These are phyloP conservation scores for Ennomos erosarius DNA, from an alignment of 2,888 invertebrate species.

Conservation along the genomic window DNA sequence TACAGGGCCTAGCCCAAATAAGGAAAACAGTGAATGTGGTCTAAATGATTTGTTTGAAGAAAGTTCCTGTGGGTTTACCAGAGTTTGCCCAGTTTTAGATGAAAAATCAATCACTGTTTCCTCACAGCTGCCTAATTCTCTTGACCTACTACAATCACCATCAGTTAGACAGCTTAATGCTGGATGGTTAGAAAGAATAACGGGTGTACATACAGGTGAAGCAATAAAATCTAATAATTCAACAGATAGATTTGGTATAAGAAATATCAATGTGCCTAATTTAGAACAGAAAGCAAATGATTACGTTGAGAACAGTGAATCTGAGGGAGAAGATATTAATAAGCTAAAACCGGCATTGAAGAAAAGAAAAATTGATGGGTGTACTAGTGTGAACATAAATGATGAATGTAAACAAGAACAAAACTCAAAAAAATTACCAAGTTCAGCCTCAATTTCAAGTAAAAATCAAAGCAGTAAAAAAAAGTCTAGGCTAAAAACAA, in stretches of 20 bases:
- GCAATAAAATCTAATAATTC: constrained; percentile 28
- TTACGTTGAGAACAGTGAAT: constrained; percentile 91
- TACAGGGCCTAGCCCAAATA: constrained; percentile 37
- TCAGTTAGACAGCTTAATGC: constrained; percentile 66
- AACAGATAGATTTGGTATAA: constrained; percentile 65
- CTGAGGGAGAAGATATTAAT: constrained; percentile 83
- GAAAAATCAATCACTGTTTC: constrained; percentile 25
- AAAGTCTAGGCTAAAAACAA: constrained; percentile 37
- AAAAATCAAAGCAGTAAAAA: constrained; percentile 30
- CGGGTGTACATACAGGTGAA: constrained; percentile 64
- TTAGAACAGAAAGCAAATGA: constrained; percentile 69
- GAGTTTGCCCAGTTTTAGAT: constrained; percentile 22
- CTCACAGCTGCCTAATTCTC: constrained; percentile 20
- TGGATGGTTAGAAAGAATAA: constrained; percentile 77
- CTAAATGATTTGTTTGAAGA: constrained; percentile 29
- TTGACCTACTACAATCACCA: constrained; percentile 33
- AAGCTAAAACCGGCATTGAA: constrained; percentile 86
- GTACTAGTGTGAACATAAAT: constrained; percentile 5
- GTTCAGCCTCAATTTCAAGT: constrained; percentile 26
- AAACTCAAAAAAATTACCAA: constrained; percentile 32
- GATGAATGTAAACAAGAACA: constrained; percentile 12
- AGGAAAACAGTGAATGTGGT: constrained; percentile 35
- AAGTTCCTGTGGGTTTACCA: constrained; percentile 11
- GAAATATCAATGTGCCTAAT: constrained; percentile 42
- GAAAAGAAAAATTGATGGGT: constrained; percentile 68